phyloP scores from a whole-genome alignment of 2,113 vertebrate genomes.

The Gobio gobio region DNA sequence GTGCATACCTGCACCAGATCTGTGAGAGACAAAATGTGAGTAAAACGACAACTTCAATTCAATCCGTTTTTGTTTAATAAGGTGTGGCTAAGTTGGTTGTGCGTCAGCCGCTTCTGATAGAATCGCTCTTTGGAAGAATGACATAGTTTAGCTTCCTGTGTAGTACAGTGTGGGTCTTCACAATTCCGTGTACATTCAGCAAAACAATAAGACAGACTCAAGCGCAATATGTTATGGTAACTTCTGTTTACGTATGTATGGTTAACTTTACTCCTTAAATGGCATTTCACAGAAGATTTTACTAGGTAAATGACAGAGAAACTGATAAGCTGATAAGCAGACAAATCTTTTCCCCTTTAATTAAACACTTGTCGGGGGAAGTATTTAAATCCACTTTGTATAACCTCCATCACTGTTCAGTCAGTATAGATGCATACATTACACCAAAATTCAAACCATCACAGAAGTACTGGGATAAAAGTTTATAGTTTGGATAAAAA shows the following conservation, averaged over 20 bases:
- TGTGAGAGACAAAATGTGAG: slow-evolving; percentile 82
- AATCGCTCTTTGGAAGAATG: not conserved
- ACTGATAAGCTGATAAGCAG: not conserved
- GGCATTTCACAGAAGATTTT: not conserved
- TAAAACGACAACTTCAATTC: not conserved
- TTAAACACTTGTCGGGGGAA: not conserved
- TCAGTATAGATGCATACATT: not conserved
- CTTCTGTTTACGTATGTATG: not conserved
- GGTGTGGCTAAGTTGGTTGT: not conserved
- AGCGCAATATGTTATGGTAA: not conserved
- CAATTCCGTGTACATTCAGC: not conserved
- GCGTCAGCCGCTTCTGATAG: not conserved
- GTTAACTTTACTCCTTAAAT: too few species aligned
- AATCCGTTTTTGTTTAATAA: not conserved
- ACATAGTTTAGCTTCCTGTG: not conserved
- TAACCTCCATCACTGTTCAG: not conserved
- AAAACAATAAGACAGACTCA: not conserved
- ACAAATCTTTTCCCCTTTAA: not conserved
- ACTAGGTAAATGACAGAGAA: not conserved
- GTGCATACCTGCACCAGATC: slow-evolving; percentile 84
- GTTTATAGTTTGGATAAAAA: too few species aligned
- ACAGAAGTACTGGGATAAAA: too few species aligned
- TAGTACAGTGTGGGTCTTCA: not conserved
- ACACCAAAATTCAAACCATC: not conserved
- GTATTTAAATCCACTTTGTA: not conserved